These are phyloP conservation scores for Hippocampus barbouri DNA, from an alignment of 2,113 vertebrate genomes.

Conservation along the genomic window DNA sequence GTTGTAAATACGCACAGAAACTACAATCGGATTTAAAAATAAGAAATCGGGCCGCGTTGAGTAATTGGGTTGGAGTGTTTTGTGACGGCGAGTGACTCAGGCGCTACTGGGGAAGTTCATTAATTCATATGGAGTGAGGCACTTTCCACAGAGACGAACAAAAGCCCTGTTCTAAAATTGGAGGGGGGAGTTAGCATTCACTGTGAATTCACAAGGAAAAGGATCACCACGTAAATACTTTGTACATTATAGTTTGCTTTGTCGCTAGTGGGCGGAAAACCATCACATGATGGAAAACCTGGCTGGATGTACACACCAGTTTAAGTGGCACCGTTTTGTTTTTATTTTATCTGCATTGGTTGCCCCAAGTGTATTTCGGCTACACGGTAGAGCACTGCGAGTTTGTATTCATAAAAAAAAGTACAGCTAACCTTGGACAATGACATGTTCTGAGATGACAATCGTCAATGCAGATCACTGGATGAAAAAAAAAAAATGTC, in stretches of 20 bases:
- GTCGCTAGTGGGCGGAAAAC: background rate
- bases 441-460: background rate
- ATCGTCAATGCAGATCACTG: background rate
- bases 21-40: constrained; percentile 2
- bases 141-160: background rate
- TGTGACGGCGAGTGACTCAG: constrained; percentile 6
- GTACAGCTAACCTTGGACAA: background rate
- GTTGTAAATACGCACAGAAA: background rate
- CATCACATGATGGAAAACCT: background rate
- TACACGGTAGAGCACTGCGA: background rate
- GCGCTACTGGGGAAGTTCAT: constrained; percentile 1
- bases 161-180: background rate
- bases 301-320: background rate
- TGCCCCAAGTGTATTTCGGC: background rate
- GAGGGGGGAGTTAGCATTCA: background rate
- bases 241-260: background rate
- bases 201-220: background rate
- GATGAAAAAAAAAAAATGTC: background rate
- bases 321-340: background rate
- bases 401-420: background rate
- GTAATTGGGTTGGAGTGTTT: constrained; percentile 2
- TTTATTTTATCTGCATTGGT: background rate
- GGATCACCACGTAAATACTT: background rate
- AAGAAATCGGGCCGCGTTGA: background rate
- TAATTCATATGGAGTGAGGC: constrained; percentile 1